Percentiles rank a stretch among this genome's conserved stretches.
These are phyloP conservation scores for Lethrus apterus DNA, from an alignment of 1,140 invertebrate genomes.

Conservation along the genomic window DNA sequence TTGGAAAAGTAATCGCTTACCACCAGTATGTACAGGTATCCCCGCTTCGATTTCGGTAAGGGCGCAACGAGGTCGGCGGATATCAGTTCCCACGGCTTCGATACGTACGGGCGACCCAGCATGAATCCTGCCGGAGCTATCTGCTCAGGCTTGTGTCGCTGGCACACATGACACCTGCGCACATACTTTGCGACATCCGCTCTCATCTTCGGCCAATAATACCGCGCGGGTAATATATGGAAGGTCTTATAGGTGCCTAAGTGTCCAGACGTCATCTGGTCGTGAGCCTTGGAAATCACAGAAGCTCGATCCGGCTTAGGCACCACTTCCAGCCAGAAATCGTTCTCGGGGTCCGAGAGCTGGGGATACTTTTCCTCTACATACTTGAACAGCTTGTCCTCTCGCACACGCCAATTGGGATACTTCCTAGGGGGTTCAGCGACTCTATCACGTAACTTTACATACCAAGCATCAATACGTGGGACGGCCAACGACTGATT, in stretches of 20 bases:
- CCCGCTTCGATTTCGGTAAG: slow-evolving; percentile 8
- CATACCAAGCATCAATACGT: not conserved
- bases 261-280: not conserved
- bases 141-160: not conserved
- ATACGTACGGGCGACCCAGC: not conserved
- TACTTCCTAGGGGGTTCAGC: too few relatives aligned
- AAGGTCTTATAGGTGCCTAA: not conserved
- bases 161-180: not conserved
- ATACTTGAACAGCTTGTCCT: not conserved
- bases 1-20: slow-evolving; percentile 15
- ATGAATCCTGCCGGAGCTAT: not conserved
- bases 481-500: not conserved
- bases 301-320: not conserved
- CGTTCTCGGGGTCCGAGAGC: not conserved
- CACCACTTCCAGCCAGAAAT: not conserved
- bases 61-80: slow-evolving; percentile 10
- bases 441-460: too few relatives aligned
- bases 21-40: slow-evolving; percentile 11
- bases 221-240: slow-evolving; percentile 3
- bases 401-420: not conserved
- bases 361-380: not conserved
- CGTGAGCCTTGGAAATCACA: not conserved
- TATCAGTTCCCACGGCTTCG: slow-evolving; percentile 11
- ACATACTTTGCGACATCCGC: slow-evolving; percentile 1
- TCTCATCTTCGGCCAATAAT: slow-evolving; percentile 15